Conservation (phyloP, 2,113 vertebrate genomes). For the Ammodytes marinus region DNA sequence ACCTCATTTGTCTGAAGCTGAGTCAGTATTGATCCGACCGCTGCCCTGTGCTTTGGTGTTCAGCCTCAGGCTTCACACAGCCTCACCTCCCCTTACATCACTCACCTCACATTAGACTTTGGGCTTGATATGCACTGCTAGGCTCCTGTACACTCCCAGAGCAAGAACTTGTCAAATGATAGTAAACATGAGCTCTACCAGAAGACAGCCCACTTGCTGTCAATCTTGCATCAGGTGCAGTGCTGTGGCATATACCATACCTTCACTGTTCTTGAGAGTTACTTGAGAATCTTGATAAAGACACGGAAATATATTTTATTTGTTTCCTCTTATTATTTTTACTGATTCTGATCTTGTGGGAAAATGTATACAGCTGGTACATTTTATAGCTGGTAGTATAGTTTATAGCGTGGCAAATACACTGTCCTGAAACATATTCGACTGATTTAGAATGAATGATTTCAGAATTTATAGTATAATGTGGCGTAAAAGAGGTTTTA, state of each 20-base stretch:
- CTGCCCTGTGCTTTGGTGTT: slow-evolving; percentile 64
- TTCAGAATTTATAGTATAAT: neutral
- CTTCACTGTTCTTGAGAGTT: slow-evolving; percentile 3
- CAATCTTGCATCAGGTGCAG: slow-evolving; percentile 25
- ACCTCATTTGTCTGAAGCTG: slow-evolving; percentile 30
- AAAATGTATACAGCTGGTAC: neutral
- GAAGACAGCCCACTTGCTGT: slow-evolving; percentile 37
- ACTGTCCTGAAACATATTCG: slow-evolving; percentile 14
- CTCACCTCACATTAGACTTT: slow-evolving; percentile 69
- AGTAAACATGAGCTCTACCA: slow-evolving; percentile 43
- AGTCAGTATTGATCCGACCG: slow-evolving; percentile 65
- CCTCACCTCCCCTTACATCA: slow-evolving; percentile 57
- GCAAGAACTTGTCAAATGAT: slow-evolving; percentile 63
- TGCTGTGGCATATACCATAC: neutral
- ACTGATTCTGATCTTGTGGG: neutral
- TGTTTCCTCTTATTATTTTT: neutral
- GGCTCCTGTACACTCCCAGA: slow-evolving; percentile 43
- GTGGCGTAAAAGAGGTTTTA: slow-evolving; percentile 37
- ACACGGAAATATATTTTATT: neutral
- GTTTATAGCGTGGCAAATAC: slow-evolving; percentile 39
- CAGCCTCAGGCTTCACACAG: slow-evolving; percentile 57
- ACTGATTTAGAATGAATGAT: slow-evolving; percentile 8
- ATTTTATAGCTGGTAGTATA: slow-evolving; percentile 45
- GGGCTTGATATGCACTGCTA: slow-evolving; percentile 46
- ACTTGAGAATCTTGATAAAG: slow-evolving; percentile 1